Base-by-base conservation (phyloP, 2,797 vertebrate genomes). In the Periparus ater region DNA sequence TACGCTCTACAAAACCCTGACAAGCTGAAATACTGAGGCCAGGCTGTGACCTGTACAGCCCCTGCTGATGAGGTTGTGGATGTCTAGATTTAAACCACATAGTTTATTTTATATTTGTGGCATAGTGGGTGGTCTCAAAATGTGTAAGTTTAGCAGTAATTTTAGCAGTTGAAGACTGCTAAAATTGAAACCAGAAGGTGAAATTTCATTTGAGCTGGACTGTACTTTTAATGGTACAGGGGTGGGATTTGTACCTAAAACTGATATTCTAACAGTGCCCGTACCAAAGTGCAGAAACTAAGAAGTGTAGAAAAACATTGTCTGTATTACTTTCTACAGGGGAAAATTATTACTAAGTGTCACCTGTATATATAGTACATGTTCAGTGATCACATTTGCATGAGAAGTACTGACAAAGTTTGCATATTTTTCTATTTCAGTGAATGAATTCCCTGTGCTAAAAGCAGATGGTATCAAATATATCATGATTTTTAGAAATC, bases 401-500 rank as follows among this genome's bases (percentile, higher is more conserved):
- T 62, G 45, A 73, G 62, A 80, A 90, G 7, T 34, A 57, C 40
- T 34, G 70, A 72, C 2, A 3, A 71, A 40, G 54, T 58, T 66
- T 11, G 25, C 61, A 2, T 95, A 19, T 60, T 85, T 96, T 92
- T 93, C 78, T 92, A 16, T 82, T 96, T 76, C 96, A 99, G 99
- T 99, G 88, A 99, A 99, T 89, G 99, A 99, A 97, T 99, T 99
- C 97, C 99, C 99, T 73, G 99, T 99, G 80, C 98, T 99, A 95
- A 99, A 99, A 98, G 98, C 99, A 87, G 99, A 99, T 95, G 99
- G 99, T 76, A 99, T 99, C 94, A 99, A 99, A 96, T 99, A 99
- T 55, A 99, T 99, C 68, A 99, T 99, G 99, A 99, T 99, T 97
- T 99, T 99, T 98, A 99, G 99, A 96, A 99, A 99, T 96, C 99